Base-by-base conservation (phyloP, 1,140 invertebrate species). In the Lepidostoma basale region DNA sequence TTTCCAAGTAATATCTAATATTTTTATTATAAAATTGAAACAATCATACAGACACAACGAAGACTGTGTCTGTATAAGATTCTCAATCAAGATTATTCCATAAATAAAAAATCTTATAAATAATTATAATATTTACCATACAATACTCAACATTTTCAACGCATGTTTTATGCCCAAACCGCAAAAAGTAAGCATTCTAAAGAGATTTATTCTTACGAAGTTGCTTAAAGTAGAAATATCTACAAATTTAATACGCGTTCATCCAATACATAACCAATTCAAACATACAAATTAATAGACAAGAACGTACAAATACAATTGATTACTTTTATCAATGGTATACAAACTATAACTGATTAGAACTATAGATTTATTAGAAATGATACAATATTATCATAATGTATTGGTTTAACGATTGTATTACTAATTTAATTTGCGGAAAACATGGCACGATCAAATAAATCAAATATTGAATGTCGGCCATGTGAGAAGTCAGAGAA, bases 51-150 rank as follows among this genome's bases (percentile, higher is more conserved):
- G 44, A 47, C 16, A 47, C n/a, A 22, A 22, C 9, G 14, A 16
- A 8, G 25, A 54, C 14, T 58, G 54, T 39, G 3, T 8, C 26
- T 36, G 33, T 39, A 58, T 58, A 58, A 58, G 54, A 28, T 30
- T 10, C 18, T 16, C 33, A 36, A 58, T 58, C 52, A 56, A 10
- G 6, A 6, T 26, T n/a, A n/a, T n/a, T n/a, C n/a, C n/a, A 22
- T 56, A 26, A 56, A 56, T 56, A 56, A 26, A 56, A 12, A 6
- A 33, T 6, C 5, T 33, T 33, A 6, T 6, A 5, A 33, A 33
- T 6, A 6, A 33, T 12, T 6, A 6, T 33, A 33, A 33, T 6
- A 33, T n/a, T n/a, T n/a, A n/a, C n/a, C n/a, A n/a, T n/a, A 33
- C 5, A 33, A 33, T 12, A 33, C n/a, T n/a, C n/a, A n/a, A n/a